Evolutionary conservation across 2,888 invertebrate species (phyloP).

Genomic region (Lasioglossum malachurum): DNA sequence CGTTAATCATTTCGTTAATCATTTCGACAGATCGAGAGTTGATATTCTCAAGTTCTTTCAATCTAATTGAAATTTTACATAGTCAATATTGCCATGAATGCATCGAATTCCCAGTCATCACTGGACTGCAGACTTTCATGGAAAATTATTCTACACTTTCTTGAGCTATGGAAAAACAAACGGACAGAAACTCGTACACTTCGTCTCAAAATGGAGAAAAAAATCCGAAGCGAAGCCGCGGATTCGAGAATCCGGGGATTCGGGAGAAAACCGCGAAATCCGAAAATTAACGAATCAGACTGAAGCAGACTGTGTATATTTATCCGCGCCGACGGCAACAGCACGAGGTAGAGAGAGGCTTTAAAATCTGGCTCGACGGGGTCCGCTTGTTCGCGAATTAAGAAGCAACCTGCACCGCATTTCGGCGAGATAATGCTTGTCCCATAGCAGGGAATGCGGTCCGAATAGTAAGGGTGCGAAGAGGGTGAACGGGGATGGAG

Average conservation of each 20-base stretch:
- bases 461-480: background rate
- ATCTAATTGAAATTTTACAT: too few species aligned
- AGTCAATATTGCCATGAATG: too few species aligned
- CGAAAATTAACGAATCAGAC: background rate
- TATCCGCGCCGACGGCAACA: background rate
- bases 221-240: too few species aligned
- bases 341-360: background rate
- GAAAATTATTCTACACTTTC: too few species aligned
- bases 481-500: background rate
- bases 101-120: too few species aligned
- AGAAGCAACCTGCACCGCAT: constrained; percentile 21
- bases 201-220: too few species aligned
- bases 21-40: background rate
- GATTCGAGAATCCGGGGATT: background rate
- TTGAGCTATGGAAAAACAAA: background rate
- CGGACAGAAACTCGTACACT: too few species aligned
- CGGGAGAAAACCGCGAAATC: background rate
- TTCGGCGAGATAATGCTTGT: constrained; percentile 6
- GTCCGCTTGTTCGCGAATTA: constrained; percentile 11
- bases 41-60: too few species aligned
- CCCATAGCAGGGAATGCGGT: background rate
- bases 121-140: too few species aligned
- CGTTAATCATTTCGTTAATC: background rate
- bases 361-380: background rate
- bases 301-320: background rate